Percentiles rank a stretch among this genome's conserved stretches.
phyloP scores from a whole-genome alignment of 2,113 vertebrate genomes.

The Eurystomus gularis region DNA sequence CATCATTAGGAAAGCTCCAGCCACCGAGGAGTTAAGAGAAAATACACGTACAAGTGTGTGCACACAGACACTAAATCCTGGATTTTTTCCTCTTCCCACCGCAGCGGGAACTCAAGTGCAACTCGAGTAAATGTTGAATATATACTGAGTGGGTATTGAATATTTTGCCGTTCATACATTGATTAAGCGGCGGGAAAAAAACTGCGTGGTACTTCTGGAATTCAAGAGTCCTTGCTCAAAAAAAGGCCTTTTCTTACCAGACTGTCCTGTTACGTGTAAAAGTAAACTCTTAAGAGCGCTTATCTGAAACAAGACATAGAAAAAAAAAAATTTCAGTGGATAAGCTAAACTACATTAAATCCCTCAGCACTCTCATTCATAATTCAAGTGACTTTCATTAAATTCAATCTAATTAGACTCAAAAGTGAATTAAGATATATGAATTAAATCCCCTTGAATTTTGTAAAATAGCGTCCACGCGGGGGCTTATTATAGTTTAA shows the following conservation, averaged over 20 bases:
- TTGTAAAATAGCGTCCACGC: neutral
- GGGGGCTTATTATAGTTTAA: neutral
- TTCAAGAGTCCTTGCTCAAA: fast-evolving
- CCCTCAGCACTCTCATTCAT: neutral
- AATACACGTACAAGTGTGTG: fast-evolving
- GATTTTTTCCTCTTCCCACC: neutral
- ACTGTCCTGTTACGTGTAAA: neutral
- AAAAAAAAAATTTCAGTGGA: neutral
- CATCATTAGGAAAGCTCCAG: neutral
- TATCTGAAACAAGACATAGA: neutral
- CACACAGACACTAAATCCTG: neutral
- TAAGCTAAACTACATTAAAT: neutral
- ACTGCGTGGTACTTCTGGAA: neutral
- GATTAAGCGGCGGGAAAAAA: neutral
- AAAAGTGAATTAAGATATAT: neutral
- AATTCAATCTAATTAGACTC: neutral
- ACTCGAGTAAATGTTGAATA: too few relatives aligned
- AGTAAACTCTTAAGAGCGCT: neutral
- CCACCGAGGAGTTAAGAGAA: neutral
- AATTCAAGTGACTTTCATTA: neutral
- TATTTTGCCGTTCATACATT: neutral
- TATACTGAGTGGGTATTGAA: too few relatives aligned
- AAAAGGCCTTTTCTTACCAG: neutral
- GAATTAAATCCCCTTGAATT: neutral
- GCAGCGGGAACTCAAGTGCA: too few relatives aligned